Evolutionary conservation across 2,888 invertebrate genomes (phyloP), one percentile per base, ranked within the genome.

Genomic region (Campoplex capitator): DNA sequence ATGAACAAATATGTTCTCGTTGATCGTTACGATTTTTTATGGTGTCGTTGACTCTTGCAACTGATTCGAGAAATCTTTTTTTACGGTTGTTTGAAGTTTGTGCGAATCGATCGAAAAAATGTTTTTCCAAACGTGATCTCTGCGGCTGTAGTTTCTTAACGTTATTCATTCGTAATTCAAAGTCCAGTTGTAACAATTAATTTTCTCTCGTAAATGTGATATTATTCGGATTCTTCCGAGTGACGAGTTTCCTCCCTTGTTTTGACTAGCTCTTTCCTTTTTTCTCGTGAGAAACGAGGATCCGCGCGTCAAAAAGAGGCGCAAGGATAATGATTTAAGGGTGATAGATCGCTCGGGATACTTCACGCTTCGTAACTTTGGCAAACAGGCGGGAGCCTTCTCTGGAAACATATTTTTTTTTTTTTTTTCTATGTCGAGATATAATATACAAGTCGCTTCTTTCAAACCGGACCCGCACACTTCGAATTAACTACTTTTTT

Each of bases 201-300:
- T 3, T 28, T 32, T 58, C 28, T 58, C 28, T 58, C 23, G 28
- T 28, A 28, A 32, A 58, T 32, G 11, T 1, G 16, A 62, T 32
- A 62, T 62, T 62, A 9, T 32, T 62, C 6, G 1, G 6, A 32
- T 4, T 62, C 16, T 62, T 32, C 16, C 13, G 7, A 7, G 16
- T 4, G 32, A 62, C 62, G 32, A 62, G 32, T 62, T 62, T 62
- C 16, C 62, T 62, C 62, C 11, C 62, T 28, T 62, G 32, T 62
- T 62, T 62, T 62, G 62, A 68, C 42, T n/a, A 68, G 42, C 0
- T n/a, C 38, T 70, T 45, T 70, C 45, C 28, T 70, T 70, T 70
- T 23, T 45, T 70, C 48, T 42, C 70, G 48, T 48, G 48, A 70
- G 73, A 76, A 73, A 67, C 38, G 32, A 74, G 51, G 28, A 83